These are phyloP conservation scores for Drosophila mulleri DNA, from an alignment of 2,888 invertebrate species.

Conservation along the genomic window DNA sequence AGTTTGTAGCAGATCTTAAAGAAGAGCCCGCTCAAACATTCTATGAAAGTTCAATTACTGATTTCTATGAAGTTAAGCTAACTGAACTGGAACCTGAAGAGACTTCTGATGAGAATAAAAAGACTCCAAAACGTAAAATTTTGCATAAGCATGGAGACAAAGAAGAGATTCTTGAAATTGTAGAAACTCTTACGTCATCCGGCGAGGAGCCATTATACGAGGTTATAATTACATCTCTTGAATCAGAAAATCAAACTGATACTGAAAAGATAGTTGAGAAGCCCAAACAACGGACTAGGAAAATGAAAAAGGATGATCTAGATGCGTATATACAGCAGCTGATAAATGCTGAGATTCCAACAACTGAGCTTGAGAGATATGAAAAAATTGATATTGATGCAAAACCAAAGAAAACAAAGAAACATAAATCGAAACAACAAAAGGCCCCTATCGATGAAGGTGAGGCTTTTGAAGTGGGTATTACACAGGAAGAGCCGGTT, in stretches of 20 bases:
- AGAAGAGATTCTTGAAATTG: slow-evolving; percentile 85
- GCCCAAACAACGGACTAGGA: slow-evolving; percentile 76
- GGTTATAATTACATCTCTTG: slow-evolving; percentile 84
- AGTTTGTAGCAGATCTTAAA: slow-evolving; percentile 75
- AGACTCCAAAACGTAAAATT: slow-evolving; percentile 82
- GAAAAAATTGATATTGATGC: slow-evolving; percentile 84
- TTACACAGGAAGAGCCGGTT: slow-evolving; percentile 69
- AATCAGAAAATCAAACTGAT: slow-evolving; percentile 63
- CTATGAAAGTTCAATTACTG: slow-evolving; percentile 50
- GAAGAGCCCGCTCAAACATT: slow-evolving; percentile 67
- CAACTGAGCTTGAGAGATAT: slow-evolving; percentile 85
- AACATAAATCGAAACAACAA: slow-evolving; percentile 60
- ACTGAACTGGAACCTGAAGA: slow-evolving; percentile 82
- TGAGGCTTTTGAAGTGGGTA: slow-evolving; percentile 66
- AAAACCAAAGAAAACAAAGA: slow-evolving; percentile 79
- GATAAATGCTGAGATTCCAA: slow-evolving; percentile 84
- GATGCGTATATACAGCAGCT: slow-evolving; percentile 83
- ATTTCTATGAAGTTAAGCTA: slow-evolving; percentile 77
- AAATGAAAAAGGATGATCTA: slow-evolving; percentile 81
- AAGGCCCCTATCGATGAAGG: slow-evolving; percentile 52
- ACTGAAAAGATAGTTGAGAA: slow-evolving; percentile 38
- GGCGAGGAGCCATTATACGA: slow-evolving; percentile 85
- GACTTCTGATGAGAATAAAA: slow-evolving; percentile 61
- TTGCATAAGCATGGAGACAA: slow-evolving; percentile 84
- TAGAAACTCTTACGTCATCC: slow-evolving; percentile 75